These are phyloP conservation scores for Astyanax mexicanus DNA, from an alignment of 2,797 vertebrate species.

Conservation along the genomic window DNA sequence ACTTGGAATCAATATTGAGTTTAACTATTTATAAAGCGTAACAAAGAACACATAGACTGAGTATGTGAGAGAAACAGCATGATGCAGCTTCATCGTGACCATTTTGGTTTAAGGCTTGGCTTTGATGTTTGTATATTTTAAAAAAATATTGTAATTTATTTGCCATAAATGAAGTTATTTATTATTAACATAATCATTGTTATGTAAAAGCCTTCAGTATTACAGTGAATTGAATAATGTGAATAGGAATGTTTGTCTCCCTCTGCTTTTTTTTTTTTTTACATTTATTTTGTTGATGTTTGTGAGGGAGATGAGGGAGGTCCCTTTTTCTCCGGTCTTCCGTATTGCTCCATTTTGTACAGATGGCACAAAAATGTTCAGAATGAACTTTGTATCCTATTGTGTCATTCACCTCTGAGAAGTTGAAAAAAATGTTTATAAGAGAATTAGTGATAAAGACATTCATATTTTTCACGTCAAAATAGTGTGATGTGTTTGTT, in stretches of 20 bases:
- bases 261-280: constrained; percentile 58
- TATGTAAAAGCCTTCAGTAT: constrained; percentile 54
- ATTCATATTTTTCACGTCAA: constrained; percentile 86
- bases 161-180: constrained; percentile 51
- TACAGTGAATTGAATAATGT: constrained; percentile 58
- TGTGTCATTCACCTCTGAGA: constrained; percentile 80
- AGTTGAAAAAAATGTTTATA: constrained; percentile 77
- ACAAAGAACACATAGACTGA: neutral
- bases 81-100: constrained; percentile 32
- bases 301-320: constrained; percentile 62
- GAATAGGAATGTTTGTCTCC: constrained; percentile 65
- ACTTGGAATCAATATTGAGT: constrained; percentile 25
- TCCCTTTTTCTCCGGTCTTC: constrained; percentile 76
- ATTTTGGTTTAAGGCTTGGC: constrained; percentile 37
- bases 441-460: constrained; percentile 82
- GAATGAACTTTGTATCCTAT: constrained; percentile 82
- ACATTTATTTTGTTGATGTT: constrained; percentile 62
- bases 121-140: constrained; percentile 46
- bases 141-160: constrained; percentile 34
- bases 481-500: constrained; percentile 58
- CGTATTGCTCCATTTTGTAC: constrained; percentile 80
- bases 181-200: constrained; percentile 50
- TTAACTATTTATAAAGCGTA: neutral
- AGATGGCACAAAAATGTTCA: constrained; percentile 72
- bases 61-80: constrained; percentile 26